These are phyloP conservation scores for Decapterus maruadsi DNA, from an alignment of 2,797 vertebrate genomes.

Conservation along the genomic window DNA sequence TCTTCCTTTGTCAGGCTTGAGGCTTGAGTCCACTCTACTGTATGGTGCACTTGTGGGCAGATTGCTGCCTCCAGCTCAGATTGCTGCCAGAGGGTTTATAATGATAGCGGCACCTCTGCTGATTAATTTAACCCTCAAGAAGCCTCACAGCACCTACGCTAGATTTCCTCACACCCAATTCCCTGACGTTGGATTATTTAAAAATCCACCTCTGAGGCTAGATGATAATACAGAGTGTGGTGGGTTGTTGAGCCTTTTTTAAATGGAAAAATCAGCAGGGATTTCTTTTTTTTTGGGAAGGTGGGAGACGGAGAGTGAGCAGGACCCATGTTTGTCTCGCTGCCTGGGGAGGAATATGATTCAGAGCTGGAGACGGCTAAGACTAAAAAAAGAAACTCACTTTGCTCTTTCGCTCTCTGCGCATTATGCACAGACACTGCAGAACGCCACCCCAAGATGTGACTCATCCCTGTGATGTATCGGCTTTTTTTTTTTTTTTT, in stretches of 20 bases:
- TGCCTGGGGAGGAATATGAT: conserved; percentile 59
- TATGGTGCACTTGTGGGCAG: conserved; percentile 51
- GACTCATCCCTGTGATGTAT: conserved; percentile 83
- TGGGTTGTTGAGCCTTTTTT: conserved; percentile 22
- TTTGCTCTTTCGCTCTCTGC: conserved; percentile 61
- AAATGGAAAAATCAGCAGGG: conserved; percentile 48
- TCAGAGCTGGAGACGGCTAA: conserved; percentile 65
- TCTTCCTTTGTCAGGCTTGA: conserved; percentile 47
- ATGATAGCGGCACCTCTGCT: conserved; percentile 20
- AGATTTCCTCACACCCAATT: conserved; percentile 9
- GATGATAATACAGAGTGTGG: conserved; percentile 24
- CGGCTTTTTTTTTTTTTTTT: conserved; percentile 2
- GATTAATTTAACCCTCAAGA: conserved; percentile 30
- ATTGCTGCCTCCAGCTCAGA: conserved; percentile 9
- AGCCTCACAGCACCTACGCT: background rate
- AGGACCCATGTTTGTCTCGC: conserved; percentile 19
- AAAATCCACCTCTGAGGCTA: conserved; percentile 30
- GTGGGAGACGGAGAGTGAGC: conserved; percentile 2
- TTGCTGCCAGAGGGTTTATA: conserved; percentile 41
- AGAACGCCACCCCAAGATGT: conserved; percentile 76
- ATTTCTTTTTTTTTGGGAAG: background rate
- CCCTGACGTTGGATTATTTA: conserved; percentile 20
- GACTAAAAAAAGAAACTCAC: conserved; percentile 64
- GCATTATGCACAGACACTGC: conserved; percentile 79
- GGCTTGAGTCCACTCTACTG: conserved; percentile 38